Conservation (phyloP, 2,888 invertebrate species). For the Perizoma affinitatum region DNA sequence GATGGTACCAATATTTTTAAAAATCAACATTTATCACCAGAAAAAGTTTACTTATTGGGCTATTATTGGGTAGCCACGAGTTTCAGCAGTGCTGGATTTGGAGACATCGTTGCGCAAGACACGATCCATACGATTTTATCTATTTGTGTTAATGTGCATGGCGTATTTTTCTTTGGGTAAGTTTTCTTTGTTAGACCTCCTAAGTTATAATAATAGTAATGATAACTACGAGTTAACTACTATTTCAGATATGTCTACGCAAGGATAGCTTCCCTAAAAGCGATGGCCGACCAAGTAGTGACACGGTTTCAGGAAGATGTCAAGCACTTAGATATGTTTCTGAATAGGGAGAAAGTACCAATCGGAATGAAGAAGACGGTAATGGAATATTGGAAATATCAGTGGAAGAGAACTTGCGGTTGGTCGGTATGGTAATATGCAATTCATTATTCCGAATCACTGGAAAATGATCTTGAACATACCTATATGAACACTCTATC, state of each 20-base stretch:
- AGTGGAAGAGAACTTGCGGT: constrained; percentile 79
- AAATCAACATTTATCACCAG: constrained; percentile 55
- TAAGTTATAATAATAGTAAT: too few relatives aligned
- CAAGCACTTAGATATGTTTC: constrained; percentile 73
- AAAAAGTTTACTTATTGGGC: constrained; percentile 69
- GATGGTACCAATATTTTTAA: constrained; percentile 58
- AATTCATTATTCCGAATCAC: not conserved
- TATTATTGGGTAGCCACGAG: constrained; percentile 78
- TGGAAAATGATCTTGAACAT: not conserved
- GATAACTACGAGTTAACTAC: not conserved
- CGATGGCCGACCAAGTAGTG: constrained; percentile 74
- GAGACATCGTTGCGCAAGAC: constrained; percentile 76
- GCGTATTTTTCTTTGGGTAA: constrained; percentile 79
- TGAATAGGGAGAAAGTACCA: constrained; percentile 72
- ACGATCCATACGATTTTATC: constrained; percentile 69
- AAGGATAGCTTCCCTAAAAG: constrained; percentile 75
- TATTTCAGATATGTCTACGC: constrained; percentile 73
- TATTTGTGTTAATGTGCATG: constrained; percentile 71
- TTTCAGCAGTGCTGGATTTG: constrained; percentile 77
- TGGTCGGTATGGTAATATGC: constrained; percentile 66
- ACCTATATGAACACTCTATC: too few relatives aligned
- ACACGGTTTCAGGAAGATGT: constrained; percentile 76
- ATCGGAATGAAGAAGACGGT: constrained; percentile 62
- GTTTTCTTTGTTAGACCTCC: not conserved
- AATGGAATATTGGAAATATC: constrained; percentile 77